Base-by-base conservation (phyloP, 2,113 vertebrate genomes). In the Thalassoma bifasciatum region DNA sequence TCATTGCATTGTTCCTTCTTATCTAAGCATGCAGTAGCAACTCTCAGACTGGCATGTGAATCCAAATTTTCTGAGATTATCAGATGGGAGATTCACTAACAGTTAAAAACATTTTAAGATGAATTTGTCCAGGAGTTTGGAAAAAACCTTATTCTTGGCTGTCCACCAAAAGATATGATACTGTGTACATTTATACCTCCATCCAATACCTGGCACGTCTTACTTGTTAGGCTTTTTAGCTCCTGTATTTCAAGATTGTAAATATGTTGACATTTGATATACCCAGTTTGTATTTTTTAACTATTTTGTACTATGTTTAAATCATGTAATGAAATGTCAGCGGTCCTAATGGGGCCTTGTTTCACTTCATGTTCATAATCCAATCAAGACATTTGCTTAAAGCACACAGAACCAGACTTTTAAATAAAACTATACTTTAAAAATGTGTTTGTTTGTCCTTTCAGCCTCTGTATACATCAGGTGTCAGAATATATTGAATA, bases 261-360 rank as follows among this genome's bases (percentile, higher is more conserved):
- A 83, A 91, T 92, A 90, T 51, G 73, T 87, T 59, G 62, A 85
- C 77, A 82, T 91, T 92, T 89, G 86, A 84, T 93, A 91, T 84
- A 84, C 75, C 59, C 74, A 37, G 54, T 91, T 88, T 86, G 83
- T 83, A 93, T 85, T 90, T 87, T 94, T 92, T 92, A 92, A 92
- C 91, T 93, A 93, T 90, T 92, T 92, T 93, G 79, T 93, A 94
- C 84, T 53, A 59, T 64, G 79, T 92, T 91, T 74, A n/a, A 85
- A 81, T 83, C 85, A 83, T 86, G 75, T 63, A 77, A 78, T 77
- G 17, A 86, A 70, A 77, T 53, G 46, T 61, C 58, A 67, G 11
- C 26, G 38, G 67, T 85, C 84, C 79, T 83, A 56, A 84, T 5
- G 54, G 72, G 87, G n/a, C 80, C 19, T 22, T 51, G 44, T 81